Evolutionary conservation across 30 jellyfish, hydroid and myxozoan genomes (phyloP).

Genomic region (Hydractinia symbiolongicarpus): DNA sequence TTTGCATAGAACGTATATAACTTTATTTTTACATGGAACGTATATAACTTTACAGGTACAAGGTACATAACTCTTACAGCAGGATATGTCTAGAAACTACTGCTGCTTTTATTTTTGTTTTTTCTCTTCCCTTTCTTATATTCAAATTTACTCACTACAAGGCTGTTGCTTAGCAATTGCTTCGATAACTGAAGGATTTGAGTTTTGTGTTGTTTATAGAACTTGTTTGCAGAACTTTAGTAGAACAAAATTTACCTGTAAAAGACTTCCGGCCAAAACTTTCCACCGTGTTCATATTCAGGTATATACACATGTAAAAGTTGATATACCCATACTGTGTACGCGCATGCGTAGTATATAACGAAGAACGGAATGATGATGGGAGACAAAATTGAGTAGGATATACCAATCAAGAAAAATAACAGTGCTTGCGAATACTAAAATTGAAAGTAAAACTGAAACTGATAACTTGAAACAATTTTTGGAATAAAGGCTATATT

Average conservation of each 20-base stretch:
- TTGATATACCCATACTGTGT: slow-evolving; percentile 85
- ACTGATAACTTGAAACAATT: not conserved
- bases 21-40: too few species aligned
- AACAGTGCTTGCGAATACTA: slow-evolving; percentile 75
- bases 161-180: too few species aligned
- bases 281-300: slow-evolving; percentile 78
- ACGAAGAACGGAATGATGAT: slow-evolving; percentile 67
- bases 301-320: slow-evolving; percentile 83
- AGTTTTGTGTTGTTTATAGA: too few species aligned
- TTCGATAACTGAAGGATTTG: too few species aligned
- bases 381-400: slow-evolving; percentile 87
- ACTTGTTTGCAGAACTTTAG: not conserved
- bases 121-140: too few species aligned
- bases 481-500: not conserved
- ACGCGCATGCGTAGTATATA: slow-evolving; percentile 53
- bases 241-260: slow-evolving; percentile 37
- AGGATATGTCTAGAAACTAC: too few species aligned
- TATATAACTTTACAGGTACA: too few species aligned
- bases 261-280: slow-evolving; percentile 80
- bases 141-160: too few species aligned
- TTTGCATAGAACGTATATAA: too few species aligned
- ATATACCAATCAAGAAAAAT: slow-evolving; percentile 73
- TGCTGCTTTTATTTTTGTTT: too few species aligned
- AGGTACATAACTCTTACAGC: too few species aligned
- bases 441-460: not conserved